Evolutionary conservation across 2,888 invertebrate species (phyloP).

Genomic region (Morinoia aosen): DNA sequence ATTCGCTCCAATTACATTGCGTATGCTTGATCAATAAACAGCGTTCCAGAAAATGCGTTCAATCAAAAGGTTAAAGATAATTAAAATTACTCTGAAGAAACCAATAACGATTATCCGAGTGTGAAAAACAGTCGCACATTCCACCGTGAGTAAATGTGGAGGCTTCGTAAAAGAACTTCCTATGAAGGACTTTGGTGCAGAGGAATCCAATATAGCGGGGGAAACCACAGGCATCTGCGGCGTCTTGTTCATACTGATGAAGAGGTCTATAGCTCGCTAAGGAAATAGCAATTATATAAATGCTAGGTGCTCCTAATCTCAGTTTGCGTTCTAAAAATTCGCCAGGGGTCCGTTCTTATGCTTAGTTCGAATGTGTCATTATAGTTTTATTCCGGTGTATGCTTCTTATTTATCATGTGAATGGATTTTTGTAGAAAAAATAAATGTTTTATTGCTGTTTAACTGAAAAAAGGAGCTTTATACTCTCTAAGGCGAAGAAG

Average conservation of each 20-base stretch:
- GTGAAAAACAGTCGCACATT: not conserved
- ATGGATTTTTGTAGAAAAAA: no score
- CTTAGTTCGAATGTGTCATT: no score
- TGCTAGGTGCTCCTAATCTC: not conserved
- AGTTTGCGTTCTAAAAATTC: not conserved
- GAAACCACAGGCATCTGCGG: not conserved
- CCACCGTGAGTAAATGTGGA: not conserved
- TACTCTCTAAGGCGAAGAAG: no score
- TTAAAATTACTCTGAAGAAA: not conserved
- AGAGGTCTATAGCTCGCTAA: not conserved
- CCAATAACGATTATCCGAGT: not conserved
- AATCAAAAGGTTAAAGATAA: not conserved
- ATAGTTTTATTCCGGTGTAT: no score
- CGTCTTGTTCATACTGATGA: constrained; percentile 26
- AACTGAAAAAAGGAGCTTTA: no score
- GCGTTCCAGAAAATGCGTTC: not conserved
- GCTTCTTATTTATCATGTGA: no score
- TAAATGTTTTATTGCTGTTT: no score
- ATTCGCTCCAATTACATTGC: not conserved
- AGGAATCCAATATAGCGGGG: constrained; percentile 43
- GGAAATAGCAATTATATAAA: not conserved
- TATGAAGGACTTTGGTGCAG: not conserved
- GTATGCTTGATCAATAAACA: not conserved
- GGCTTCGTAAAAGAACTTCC: not conserved
- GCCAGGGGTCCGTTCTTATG: not conserved